Conservation (phyloP, 1,140 invertebrate genomes). For the Drosophila carrolli region DNA sequence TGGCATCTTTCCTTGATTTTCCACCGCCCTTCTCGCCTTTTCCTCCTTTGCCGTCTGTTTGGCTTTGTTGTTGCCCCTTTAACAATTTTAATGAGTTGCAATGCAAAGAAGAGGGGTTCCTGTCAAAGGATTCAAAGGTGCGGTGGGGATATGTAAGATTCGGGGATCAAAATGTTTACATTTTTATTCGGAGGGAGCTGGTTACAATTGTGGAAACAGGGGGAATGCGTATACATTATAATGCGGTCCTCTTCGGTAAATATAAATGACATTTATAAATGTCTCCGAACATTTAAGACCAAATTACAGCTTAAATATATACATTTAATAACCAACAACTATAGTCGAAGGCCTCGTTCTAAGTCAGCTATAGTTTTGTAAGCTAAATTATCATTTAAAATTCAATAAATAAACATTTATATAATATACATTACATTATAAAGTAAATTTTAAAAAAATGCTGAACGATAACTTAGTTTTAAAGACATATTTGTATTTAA, state of each 20-base stretch:
- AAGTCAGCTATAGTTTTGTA: too few species aligned
- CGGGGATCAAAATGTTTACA: constrained; percentile 24
- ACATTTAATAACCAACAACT: too few species aligned
- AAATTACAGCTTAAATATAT: too few species aligned
- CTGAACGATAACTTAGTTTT: background rate
- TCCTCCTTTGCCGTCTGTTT: constrained; percentile 19
- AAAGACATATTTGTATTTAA: background rate
- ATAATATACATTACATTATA: too few species aligned
- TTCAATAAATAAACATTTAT: too few species aligned
- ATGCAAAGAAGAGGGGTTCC: constrained; percentile 20
- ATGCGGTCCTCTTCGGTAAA: too few species aligned
- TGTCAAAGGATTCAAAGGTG: constrained; percentile 27
- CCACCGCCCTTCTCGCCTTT: background rate
- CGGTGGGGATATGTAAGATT: background rate
- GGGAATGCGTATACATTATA: background rate
- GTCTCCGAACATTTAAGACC: too few species aligned
- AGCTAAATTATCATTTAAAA: too few species aligned
- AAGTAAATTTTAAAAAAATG: background rate
- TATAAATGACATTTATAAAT: too few species aligned
- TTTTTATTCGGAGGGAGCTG: background rate
- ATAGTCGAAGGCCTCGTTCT: too few species aligned
- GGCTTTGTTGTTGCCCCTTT: constrained; percentile 41
- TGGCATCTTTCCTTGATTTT: constrained; percentile 24
- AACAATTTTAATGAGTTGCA: constrained; percentile 65
- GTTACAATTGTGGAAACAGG: background rate